Percentiles rank a stretch among this genome's conserved stretches.
Evolutionary conservation across 2,797 vertebrate genomes (phyloP).

Genomic region (Sebastolobus alascanus): DNA sequence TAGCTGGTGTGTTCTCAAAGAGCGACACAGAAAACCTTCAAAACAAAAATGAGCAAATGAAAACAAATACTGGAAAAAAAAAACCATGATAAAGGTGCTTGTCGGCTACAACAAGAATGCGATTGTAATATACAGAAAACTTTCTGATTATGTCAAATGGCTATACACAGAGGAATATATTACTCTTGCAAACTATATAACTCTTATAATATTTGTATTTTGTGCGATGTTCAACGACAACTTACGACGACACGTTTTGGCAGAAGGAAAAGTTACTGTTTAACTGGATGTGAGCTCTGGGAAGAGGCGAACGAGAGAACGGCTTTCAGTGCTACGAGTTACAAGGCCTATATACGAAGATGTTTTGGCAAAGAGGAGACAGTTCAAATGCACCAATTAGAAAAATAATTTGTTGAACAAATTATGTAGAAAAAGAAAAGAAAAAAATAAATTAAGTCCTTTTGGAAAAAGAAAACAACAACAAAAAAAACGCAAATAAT

Average conservation of each 20-base stretch:
- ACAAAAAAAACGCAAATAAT: slow-evolving; percentile 65
- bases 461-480: slow-evolving; percentile 36
- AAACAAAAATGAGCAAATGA: slow-evolving; percentile 59
- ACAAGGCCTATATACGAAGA: slow-evolving; percentile 64
- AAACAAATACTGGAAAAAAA: slow-evolving; percentile 66
- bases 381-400: slow-evolving; percentile 72
- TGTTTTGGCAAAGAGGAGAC: slow-evolving; percentile 74
- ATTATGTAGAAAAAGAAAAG: slow-evolving; percentile 79
- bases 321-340: slow-evolving; percentile 57
- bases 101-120: slow-evolving; percentile 70
- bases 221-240: slow-evolving; percentile 76
- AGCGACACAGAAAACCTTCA: slow-evolving; percentile 48
- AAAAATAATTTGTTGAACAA: slow-evolving; percentile 82
- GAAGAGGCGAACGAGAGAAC: slow-evolving; percentile 20
- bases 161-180: slow-evolving; percentile 81
- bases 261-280: slow-evolving; percentile 50
- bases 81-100: slow-evolving; percentile 58
- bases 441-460: slow-evolving; percentile 70
- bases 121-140: slow-evolving; percentile 73
- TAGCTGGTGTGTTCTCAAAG: slow-evolving; percentile 47
- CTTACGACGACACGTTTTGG: slow-evolving; percentile 65
- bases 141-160: slow-evolving; percentile 69
- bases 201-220: slow-evolving; percentile 70
- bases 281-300: slow-evolving; percentile 38
- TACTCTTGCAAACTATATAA: slow-evolving; percentile 78